Evolutionary conservation across 2,113 vertebrate genomes (phyloP), one percentile per base, ranked within the genome.

Genomic region (Cyprinodon variegatus): DNA sequence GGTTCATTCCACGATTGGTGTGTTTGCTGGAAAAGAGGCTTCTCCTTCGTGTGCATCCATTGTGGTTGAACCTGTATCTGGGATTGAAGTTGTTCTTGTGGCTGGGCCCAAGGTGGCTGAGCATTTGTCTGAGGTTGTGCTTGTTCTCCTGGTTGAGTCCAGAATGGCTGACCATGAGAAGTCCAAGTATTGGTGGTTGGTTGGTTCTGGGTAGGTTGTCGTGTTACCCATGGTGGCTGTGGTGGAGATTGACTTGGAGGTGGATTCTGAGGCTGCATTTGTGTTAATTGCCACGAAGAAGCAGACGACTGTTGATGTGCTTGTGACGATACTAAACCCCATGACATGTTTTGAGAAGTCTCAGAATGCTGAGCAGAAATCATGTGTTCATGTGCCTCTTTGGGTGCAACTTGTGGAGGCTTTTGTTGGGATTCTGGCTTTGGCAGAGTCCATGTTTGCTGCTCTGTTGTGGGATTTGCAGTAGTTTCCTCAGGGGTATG

Each of bases 1-100:
- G 86, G 70, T 82, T 91, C 91, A 81, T 77, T 63, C 89, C 89
- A 91, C 22, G 81, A 61, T 57, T 84, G 84, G 0, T 90, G 90
- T 14, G 83, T 70, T 77, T 83, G 79, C 64, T 86, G 91, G 12
- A 68, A 48, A 43, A 88, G 88, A 29, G 83, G 68, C 81, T 92
- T 87, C 36, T 89, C 79, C 38, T 88, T 74, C 20, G 85, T 20
- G 40, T 88, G 89, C 36, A 73, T 38, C 86, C 89, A 90, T 3
- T 75, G 41, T 72, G 83, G 80, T 40, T 91, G 90, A 79, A 76
- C 60, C 22, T 91, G 92, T 15, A 57, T 39, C 41, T 90, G 91
- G 61, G 86, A 48, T 22, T 86, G 86, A 29, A 79, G 20, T 65
- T 84, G 87, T 38, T 87, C 80, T 82, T 11, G 81, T 64, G 72